Evolutionary conservation across 2,888 invertebrate species (phyloP).

Genomic region (Allygus modestus): DNA sequence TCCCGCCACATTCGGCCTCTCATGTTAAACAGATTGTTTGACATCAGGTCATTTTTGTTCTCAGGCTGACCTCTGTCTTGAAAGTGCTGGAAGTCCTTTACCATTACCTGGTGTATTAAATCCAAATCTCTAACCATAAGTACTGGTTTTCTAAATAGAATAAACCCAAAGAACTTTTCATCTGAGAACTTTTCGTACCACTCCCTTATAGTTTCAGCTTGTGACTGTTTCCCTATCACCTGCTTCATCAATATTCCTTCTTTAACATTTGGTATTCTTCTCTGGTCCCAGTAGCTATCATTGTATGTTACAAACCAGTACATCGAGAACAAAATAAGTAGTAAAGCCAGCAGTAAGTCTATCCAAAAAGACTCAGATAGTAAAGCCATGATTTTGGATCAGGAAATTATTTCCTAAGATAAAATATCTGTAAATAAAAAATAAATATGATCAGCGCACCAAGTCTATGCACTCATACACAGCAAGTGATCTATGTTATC

Average conservation of each 20-base stretch:
- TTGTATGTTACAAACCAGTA: conserved; percentile 13
- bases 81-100: conserved; percentile 46
- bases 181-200: background rate
- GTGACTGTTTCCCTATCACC: background rate
- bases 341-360: background rate
- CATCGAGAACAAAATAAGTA: background rate
- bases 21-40: conserved; percentile 29
- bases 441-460: no score
- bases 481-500: no score
- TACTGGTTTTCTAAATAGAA: conserved; percentile 29
- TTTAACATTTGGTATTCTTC: background rate
- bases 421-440: no score
- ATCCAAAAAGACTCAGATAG: background rate
- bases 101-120: conserved; percentile 19
- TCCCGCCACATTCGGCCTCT: conserved; percentile 33
- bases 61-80: conserved; percentile 27
- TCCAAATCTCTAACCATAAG: conserved; percentile 33
- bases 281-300: conserved; percentile 28
- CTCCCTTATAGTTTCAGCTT: conserved; percentile 19
- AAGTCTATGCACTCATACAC: no score
- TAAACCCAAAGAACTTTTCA: conserved; percentile 45
- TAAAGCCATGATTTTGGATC: conserved; percentile 16
- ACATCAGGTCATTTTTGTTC: conserved; percentile 10
- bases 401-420: no score
- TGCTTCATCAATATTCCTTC: background rate